phyloP scores from a whole-genome alignment of 2,113 vertebrate genomes.

The Oncorhynchus keta region DNA sequence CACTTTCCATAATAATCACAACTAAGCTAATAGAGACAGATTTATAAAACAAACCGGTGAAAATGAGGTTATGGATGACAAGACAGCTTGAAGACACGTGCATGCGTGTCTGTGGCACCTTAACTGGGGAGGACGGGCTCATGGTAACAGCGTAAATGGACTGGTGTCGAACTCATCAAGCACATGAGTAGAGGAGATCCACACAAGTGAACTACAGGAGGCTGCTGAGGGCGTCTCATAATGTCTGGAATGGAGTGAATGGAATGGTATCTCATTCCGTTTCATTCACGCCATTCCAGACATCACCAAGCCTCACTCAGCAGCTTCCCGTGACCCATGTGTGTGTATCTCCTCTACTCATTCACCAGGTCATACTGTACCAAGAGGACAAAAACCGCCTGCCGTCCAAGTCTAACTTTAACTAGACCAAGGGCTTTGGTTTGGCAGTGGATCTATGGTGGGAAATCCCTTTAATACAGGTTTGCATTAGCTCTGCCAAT shows the following conservation, averaged over 20 bases:
- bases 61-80: neutral
- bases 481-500: slow-evolving; percentile 17
- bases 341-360: neutral
- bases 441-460: slow-evolving; percentile 15
- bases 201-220: too few relatives aligned
- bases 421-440: neutral
- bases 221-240: too few relatives aligned
- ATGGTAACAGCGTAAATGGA: too few relatives aligned
- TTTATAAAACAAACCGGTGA: neutral
- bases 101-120: neutral
- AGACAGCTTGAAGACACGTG: neutral
- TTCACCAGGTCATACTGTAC: neutral
- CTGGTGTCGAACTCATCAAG: too few relatives aligned
- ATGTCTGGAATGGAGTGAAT: too few relatives aligned
- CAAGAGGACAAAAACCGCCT: neutral
- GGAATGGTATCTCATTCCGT: too few relatives aligned
- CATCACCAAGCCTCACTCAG: neutral
- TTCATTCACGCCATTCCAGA: too few relatives aligned
- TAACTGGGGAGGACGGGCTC: too few relatives aligned
- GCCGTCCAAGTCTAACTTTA: neutral
- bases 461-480: slow-evolving; percentile 4
- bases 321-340: too few relatives aligned
- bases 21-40: neutral
- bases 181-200: too few relatives aligned
- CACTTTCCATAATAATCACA: slow-evolving; percentile 40